Conservation (phyloP, 2,888 invertebrate genomes). For the Pherbina coryleti region DNA sequence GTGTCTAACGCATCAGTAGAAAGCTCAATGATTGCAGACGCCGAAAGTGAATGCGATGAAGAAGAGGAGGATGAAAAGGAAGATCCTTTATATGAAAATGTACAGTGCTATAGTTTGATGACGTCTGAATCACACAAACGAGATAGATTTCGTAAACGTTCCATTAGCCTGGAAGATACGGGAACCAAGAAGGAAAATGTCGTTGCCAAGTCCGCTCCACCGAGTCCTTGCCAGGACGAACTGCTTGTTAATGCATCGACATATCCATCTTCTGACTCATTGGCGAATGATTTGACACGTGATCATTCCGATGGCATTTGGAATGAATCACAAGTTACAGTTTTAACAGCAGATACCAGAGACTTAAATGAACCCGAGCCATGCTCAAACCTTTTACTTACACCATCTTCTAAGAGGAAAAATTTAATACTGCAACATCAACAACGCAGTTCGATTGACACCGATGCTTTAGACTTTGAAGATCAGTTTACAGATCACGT, state of each 20-base stretch:
- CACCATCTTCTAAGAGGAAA: conserved; percentile 84
- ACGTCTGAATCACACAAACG: conserved; percentile 67
- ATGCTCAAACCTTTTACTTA: conserved; percentile 73
- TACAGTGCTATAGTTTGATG: conserved; percentile 49
- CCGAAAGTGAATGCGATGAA: conserved; percentile 30
- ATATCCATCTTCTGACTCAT: conserved; percentile 86
- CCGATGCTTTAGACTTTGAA: conserved; percentile 83
- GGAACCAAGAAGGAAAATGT: conserved; percentile 58
- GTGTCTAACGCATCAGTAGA: conserved; percentile 16
- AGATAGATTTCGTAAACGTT: conserved; percentile 81
- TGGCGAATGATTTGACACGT: conserved; percentile 81
- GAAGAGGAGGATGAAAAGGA: conserved; percentile 46
- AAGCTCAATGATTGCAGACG: neutral
- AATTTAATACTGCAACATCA: conserved; percentile 85
- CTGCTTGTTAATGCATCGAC: conserved; percentile 75
- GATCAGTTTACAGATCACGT: conserved; percentile 74
- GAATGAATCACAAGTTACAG: conserved; percentile 91
- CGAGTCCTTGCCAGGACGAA: conserved; percentile 74
- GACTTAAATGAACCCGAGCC: conserved; percentile 65
- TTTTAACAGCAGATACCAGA: conserved; percentile 77
- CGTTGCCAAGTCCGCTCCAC: conserved; percentile 75
- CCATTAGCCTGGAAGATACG: conserved; percentile 78
- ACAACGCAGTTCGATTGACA: conserved; percentile 87
- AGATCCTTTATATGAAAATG: conserved; percentile 64
- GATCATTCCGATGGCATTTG: conserved; percentile 90